Percentiles rank a stretch among this genome's conserved stretches.
Conservation (phyloP, 2,113 vertebrate species). For the Anthoscopus minutus region DNA sequence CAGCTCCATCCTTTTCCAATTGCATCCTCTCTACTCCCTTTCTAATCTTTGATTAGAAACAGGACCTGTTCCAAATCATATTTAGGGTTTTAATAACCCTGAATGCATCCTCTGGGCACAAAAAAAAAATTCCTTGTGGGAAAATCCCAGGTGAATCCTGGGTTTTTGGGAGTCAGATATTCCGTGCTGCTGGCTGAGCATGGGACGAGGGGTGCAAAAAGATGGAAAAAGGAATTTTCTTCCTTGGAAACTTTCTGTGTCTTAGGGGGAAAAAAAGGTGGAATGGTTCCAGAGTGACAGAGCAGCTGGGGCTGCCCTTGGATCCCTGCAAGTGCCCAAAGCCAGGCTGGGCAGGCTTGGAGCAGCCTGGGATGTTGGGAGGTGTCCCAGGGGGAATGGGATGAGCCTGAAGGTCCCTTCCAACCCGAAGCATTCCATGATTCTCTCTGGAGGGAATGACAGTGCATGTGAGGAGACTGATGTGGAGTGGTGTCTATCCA, state of each 20-base stretch:
- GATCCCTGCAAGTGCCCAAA: not conserved
- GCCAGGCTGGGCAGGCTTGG: not conserved
- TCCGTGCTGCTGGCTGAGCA: not conserved
- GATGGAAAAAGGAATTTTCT: not conserved
- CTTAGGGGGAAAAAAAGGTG: not conserved
- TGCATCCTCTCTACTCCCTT: not conserved
- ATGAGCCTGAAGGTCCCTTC: not conserved
- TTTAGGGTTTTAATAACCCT: not conserved
- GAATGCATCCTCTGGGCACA: not conserved
- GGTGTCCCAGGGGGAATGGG: not conserved
- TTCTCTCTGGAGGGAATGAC: not conserved
- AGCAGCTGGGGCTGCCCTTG: not conserved
- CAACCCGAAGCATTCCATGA: not conserved
- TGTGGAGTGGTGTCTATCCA: too few species aligned
- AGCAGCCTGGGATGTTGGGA: accelerated
- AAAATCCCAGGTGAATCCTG: not conserved
- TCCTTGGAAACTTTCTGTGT: not conserved
- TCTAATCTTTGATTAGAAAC: constrained; percentile 20
- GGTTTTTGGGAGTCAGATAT: not conserved
- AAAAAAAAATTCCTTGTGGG: not conserved
- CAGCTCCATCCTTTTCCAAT: not conserved
- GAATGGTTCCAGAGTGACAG: not conserved
- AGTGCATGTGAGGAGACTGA: not conserved
- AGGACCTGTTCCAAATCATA: not conserved
- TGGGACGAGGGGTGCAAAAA: not conserved